Base-by-base conservation (phyloP, 92 coral and sea anemone species). In the Metridium senile region DNA sequence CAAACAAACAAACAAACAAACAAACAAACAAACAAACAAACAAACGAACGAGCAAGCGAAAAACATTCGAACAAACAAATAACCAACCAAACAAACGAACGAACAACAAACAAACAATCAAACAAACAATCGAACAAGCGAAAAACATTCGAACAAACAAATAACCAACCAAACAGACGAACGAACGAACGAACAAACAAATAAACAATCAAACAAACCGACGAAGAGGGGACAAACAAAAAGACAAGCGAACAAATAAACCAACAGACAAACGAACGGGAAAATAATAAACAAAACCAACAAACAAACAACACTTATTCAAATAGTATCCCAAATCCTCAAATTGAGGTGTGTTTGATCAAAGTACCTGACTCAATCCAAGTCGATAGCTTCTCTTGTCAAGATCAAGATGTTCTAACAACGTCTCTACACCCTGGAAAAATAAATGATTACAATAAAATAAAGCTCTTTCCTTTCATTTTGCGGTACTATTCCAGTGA, bases 351-450 rank as follows among this genome's bases (percentile, higher is more conserved):
- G 13, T 39, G 21, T 19, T 13, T 26, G 16, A 11, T 9, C 1
- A 25, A 0, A 1, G 9, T 52, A 94, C 98, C 98, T 94, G 99
- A 58, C 97, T 92, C 45, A 95, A 74, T 9, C 99, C 99, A 71
- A 95, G 93, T 25, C 94, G 84, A 73, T 89, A 92, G 73, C 97
- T 89, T 63, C 97, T 79, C 78, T 85, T 74, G 81, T 95, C 99
- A 67, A 92, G 70, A 66, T 95, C 99, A 46, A 95, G 93, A 62
- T 83, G 87, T 61, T 84, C 88, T 52, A 95, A 54, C 77, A 95
- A 79, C 1, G 89, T 28, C 75, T 89, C 97, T 63, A 93, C 99
- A 17, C 98, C 99, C 98, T 94, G 85, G 0, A 59, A 69, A 68
- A 46, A 51, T 46, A 65, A 39, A 64, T 23, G 25, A 20, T 17